phyloP scores from a whole-genome alignment of 2,888 invertebrate genomes.

The Cylindroiulus punctatus region DNA sequence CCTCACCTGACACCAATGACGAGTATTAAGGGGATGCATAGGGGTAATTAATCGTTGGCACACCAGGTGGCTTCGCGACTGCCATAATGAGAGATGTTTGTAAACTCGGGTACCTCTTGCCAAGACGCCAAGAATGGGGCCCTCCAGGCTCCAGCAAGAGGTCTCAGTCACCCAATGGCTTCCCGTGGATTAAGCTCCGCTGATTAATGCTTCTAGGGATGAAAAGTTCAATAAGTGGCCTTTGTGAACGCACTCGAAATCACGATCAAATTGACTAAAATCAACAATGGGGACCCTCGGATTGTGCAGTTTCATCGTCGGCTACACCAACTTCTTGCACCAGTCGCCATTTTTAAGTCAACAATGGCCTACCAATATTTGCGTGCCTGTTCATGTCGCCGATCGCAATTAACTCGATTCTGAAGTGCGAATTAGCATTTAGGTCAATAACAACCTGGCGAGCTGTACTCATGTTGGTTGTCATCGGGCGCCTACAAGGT shows the following conservation, averaged over 20 bases:
- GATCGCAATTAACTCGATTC: neutral
- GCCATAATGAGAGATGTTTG: conserved; percentile 35
- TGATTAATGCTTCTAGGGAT: conserved; percentile 1
- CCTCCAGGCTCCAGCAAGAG: neutral
- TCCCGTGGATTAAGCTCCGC: neutral
- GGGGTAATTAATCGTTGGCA: conserved; percentile 52
- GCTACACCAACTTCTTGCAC: neutral
- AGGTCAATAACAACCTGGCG: neutral
- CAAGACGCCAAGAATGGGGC: neutral
- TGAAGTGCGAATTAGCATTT: conserved; percentile 26
- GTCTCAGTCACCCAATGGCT: neutral
- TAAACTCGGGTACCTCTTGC: neutral
- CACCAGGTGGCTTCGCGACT: conserved; percentile 53
- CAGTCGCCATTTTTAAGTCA: neutral
- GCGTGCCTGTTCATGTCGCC: neutral
- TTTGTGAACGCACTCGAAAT: conserved; percentile 16
- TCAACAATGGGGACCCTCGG: neutral
- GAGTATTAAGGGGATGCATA: conserved; percentile 11
- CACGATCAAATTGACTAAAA: conserved; percentile 29
- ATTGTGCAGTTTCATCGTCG: conserved; percentile 10
- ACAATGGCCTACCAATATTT: neutral
- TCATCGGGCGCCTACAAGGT: neutral
- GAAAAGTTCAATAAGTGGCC: conserved; percentile 38
- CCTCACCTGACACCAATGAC: conserved; percentile 52
- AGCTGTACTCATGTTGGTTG: neutral